Base-by-base conservation (phyloP, 2,113 vertebrate species). In the Melanostigma gelatinosum region DNA sequence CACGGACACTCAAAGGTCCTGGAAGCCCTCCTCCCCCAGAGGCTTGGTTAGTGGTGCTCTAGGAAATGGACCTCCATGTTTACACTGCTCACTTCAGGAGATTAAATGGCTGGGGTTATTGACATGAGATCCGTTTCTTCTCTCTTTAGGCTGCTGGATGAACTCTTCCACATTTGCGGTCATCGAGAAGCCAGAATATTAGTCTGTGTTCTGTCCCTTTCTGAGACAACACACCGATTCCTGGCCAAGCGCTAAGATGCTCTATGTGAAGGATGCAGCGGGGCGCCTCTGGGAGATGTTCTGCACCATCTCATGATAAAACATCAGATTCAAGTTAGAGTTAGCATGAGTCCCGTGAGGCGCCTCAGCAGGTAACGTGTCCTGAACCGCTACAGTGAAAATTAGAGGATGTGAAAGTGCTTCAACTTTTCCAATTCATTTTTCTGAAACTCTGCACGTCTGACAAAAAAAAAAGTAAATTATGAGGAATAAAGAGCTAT, bases 31-130 rank as follows among this genome's bases (percentile, higher is more conserved):
- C 48, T 24, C 87, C 83, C 85, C 74, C 15, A 12, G 75, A 83
- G 91, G 77, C 79, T 80, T 55, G 66, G 66, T 79, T 85, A 85
- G 89, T 48, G 80, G 83, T 22, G 63, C 75, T 83, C 70, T 55
- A 76, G 75, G 87, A 94, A 93, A 91, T 89, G 80, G 88, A 87
- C 89, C 83, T 82, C 70, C 6, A 20, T 89, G 93, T 92, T 92
- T 92, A 91, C 86, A 83, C 89, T 88, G 87, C 76, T 84, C 67
- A 82, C 77, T 93, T 85, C 75, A 81, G 85, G 74, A 93, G 88
- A 94, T 93, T 92, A 89, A 86, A 90, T 82, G 64, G 62, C 57
- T 22, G 20, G 1, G 36, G 65, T 54, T 79, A 52, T 63, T 90
- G 89, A 79, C 91, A 77, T n/a, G 91, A 92, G 89, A 90, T 66